Evolutionary conservation across 2,888 invertebrate genomes (phyloP), one percentile per base, ranked within the genome.

Genomic region (Andricus curvator): DNA sequence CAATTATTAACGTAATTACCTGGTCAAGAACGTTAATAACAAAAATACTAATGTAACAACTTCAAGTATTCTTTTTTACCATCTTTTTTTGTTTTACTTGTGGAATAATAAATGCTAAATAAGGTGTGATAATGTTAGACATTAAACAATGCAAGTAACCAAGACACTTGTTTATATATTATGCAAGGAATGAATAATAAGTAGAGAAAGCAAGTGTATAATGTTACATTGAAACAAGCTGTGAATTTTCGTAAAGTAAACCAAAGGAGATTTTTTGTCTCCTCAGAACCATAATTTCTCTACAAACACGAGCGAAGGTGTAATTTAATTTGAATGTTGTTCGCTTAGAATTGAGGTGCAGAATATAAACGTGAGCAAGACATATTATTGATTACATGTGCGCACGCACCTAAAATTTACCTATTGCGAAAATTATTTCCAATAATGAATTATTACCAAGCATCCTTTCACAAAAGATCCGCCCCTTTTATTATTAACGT

Each of bases 361-460:
- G 70, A 74, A 74, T 74, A 33, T 74, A 74, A 74, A 51, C 51
- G 70, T 56, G 51, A 74, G 33, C 70, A 74, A 74, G 70, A 74
- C 51, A 74, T 51, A 70, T 51, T 74, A 74, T 74, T 74, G 70
- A 74, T 74, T 74, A 74, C 70, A 74, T 48, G 70, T 74, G 70
- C 70, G 70, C 70, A 74, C 70, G 70, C 70, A 74, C 51, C 70
- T 74, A 74, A 74, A 74, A 74, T 74, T 74, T 74, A n/a, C 70
- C 51, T 74, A 74, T 56, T 74, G 51, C 70, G 70, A 74, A 70
- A 74, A 74, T 74, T 25, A 56, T 74, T 74, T 74, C 48, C 70
- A 74, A 74, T 74, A 74, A 70, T 74, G 70, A 74, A 74, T 56
- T 56, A 74, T 51, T 74, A 17, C 11, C 13, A 74, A 74, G 51